Evolutionary conservation across 2,113 vertebrate genomes (phyloP), one percentile per base, ranked within the genome.

Genomic region (Antechinus flavipes): DNA sequence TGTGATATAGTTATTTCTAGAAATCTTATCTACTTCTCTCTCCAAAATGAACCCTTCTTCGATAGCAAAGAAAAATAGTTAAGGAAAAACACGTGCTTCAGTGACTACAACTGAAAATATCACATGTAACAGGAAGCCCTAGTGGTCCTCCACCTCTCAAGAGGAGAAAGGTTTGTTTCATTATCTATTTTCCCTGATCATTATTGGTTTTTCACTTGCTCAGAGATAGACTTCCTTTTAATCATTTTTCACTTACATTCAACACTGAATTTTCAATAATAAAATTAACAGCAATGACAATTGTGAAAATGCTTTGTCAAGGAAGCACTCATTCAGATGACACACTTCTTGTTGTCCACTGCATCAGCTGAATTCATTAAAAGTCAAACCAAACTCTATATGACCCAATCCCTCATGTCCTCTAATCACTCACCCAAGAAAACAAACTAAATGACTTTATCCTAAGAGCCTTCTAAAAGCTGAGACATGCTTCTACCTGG

Each of bases 361-460:
- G 89, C 95, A 94, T 96, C 90, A 90, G 56, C 4, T 3, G 91
- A 96, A 96, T 95, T 96, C 96, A 95, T 96, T 97, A 97, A 93
- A 97, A 95, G 93, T 25, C 90, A 91, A 42, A 35, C 55, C 30
- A 54, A 97, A 94, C 56, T 55, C 90, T 90, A 35, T 55, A 50
- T 89, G 90, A 96, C 94, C 68, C 35, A 47, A 91, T 84, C 91
- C 92, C 97, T 94, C 94, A 58, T 93, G 94, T 94, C 90, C 96
- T 96, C 96, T 95, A 96, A 27, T 92, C 91, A 94, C 22, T 96
- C 96, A 95, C 96, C 93, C 94, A 95, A 96, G 94, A 96, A 98
- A 96, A n/a, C 49, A 95, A 95, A 96, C 91, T 14, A 0, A 91
- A 61, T 92, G 93, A 93, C 10, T 90, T 96, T 91, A 52, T 95